These are phyloP conservation scores for Phyllotis vaccarum DNA, from an alignment of 2,797 vertebrate species.

Conservation along the genomic window DNA sequence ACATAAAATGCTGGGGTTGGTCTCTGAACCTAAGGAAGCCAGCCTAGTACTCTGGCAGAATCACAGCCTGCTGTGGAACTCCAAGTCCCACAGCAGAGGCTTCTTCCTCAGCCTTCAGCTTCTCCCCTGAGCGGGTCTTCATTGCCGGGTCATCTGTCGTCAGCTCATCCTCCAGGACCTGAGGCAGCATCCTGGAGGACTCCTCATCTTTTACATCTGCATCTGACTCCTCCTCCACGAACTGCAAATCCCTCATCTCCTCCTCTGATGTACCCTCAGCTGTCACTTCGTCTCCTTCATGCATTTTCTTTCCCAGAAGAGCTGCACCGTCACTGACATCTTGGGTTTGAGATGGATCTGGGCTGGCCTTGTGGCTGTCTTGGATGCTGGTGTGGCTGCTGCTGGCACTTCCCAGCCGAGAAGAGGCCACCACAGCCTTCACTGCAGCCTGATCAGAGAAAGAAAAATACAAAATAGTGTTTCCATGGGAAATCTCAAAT, in stretches of 20 bases:
- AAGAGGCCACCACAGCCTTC: constrained; percentile 94
- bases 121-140: not conserved
- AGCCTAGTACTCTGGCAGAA: constrained; percentile 67
- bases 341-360: constrained; percentile 76
- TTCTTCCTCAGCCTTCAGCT: constrained; percentile 53
- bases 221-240: not conserved
- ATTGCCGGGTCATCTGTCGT: not conserved
- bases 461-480: constrained; percentile 40
- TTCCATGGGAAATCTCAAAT: not conserved
- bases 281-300: not conserved
- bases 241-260: constrained; percentile 4
- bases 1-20: constrained; percentile 77
- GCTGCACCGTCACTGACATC: constrained; percentile 59
- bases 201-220: not conserved
- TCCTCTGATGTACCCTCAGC: constrained; percentile 74
- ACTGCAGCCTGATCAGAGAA: constrained; percentile 90
- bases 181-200: not conserved
- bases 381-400: constrained; percentile 85
- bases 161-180: not conserved
- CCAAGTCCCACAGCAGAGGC: not conserved
- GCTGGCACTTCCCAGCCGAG: constrained; percentile 91
- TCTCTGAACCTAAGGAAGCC: constrained; percentile 45
- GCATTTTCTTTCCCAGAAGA: constrained; percentile 61
- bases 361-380: constrained; percentile 86
- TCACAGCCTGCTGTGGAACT: constrained; percentile 39